Conservation (phyloP, 2,113 vertebrate genomes). For the Cacatua alba region DNA sequence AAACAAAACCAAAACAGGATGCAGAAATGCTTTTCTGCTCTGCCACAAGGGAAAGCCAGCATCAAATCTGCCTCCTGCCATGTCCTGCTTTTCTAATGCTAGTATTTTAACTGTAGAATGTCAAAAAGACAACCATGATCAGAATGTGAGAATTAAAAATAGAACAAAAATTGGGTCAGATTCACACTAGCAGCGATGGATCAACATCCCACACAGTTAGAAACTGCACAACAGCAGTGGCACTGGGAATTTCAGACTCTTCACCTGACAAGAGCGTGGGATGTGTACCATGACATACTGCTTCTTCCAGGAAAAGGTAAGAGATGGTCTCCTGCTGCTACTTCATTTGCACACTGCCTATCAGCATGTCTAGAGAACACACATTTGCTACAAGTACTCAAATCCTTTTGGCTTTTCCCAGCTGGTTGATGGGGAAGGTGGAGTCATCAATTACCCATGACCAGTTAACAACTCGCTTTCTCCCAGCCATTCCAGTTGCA, state of each 20-base stretch:
- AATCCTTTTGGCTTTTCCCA: conserved; percentile 53
- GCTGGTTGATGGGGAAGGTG: conserved; percentile 58
- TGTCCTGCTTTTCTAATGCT: background rate
- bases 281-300: conserved; percentile 46
- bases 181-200: conserved; percentile 14
- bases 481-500: background rate
- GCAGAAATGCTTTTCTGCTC: background rate
- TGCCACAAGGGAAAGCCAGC: background rate
- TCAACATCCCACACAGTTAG: conserved; percentile 46
- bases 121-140: background rate
- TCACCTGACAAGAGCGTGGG: conserved; percentile 48
- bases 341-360: conserved; percentile 9
- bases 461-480: conserved; percentile 48
- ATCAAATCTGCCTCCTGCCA: background rate
- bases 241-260: conserved; percentile 36
- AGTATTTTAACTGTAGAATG: conserved; percentile 26
- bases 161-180: conserved; percentile 59
- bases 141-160: conserved; percentile 39
- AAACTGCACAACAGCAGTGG: conserved; percentile 40
- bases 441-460: conserved; percentile 58
- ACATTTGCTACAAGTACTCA: conserved; percentile 38
- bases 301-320: background rate
- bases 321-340: conserved; percentile 35
- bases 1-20: background rate
- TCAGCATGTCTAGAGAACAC: conserved; percentile 16